phyloP scores from a whole-genome alignment of 1,140 invertebrate genomes.

The Whitmania pigra region DNA sequence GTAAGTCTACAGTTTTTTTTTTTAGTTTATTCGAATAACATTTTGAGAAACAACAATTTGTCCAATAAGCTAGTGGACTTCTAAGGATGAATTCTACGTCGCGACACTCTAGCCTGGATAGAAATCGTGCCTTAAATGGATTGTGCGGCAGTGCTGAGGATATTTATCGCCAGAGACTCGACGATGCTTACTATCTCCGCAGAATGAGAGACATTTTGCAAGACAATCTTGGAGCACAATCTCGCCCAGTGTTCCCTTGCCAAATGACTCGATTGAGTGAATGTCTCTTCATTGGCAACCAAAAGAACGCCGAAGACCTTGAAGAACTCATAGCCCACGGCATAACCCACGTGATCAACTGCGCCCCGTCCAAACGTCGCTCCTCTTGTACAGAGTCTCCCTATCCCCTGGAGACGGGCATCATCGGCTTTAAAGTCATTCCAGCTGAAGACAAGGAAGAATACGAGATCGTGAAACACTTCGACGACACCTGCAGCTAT shows the following conservation, averaged over 20 bases:
- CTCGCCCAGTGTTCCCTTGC: constrained; percentile 14
- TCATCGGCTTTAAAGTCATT: constrained; percentile 20
- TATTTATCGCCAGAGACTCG: not conserved
- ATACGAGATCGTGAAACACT: constrained; percentile 22
- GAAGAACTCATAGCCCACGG: constrained; percentile 13
- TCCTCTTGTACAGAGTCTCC: constrained; percentile 17
- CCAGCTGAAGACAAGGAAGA: constrained; percentile 23
- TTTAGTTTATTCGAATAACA: no score
- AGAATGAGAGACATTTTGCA: constrained; percentile 24
- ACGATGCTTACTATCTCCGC: constrained; percentile 21
- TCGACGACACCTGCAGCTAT: constrained; percentile 19
- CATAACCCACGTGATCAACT: constrained; percentile 24
- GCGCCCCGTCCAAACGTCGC: constrained; percentile 19
- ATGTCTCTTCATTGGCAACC: constrained; percentile 24
- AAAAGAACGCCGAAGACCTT: constrained; percentile 24
- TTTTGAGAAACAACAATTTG: no score
- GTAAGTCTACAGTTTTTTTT: no score
- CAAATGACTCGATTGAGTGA: constrained; percentile 9
- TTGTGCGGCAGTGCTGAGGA: constrained; percentile 6
- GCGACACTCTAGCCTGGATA: no score
- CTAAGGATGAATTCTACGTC: no score
- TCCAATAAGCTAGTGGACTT: no score
- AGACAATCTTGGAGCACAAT: constrained; percentile 14
- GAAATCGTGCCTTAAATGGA: not conserved
- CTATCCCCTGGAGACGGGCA: constrained; percentile 14